Base-by-base conservation (phyloP, 2,888 invertebrate genomes). In the Tipula lateralis region DNA sequence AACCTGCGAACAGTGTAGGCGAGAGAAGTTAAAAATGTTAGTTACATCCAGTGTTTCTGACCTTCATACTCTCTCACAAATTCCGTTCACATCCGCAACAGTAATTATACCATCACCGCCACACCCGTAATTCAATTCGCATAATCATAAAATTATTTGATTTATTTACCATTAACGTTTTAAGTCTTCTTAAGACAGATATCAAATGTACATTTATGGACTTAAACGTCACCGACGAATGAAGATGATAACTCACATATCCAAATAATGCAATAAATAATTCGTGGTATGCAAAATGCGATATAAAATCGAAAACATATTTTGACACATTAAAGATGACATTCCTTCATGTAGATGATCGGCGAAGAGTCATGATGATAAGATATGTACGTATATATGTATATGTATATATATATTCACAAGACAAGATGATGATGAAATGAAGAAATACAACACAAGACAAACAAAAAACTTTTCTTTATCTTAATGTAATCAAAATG, bases 401-500 rank as follows among this genome's bases (percentile, higher is more conserved):
- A 32, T 32, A 32, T 32, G 6, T 2, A 32, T 6, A 4, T 32
- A 6, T 6, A 6, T 36, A 24, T 66, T 24, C 24, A 24, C 19
- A 66, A 66, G 66, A 66, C 66, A 66, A n/a, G n/a, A n/a, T 66
- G 24, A 66, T 9, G 66, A 66, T 66, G 66, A 66, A 66, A 66
- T 66, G 66, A 66, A 66, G 66, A 66, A 66, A 66, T 66, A 66
- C 66, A 66, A 50, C 44, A 50, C 16, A 50, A 50, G n/a, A n/a
- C 6, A 66, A 66, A 50, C 19, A 66, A 24, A 19, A 7, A 9
- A 66, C 66, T 24, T 24, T 66, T 66, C 19, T 66, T 66, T 66
- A 66, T 66, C 19, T 66, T 66, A 66, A 66, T 66, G 66, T 66
- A 66, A 66, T 66, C 66, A 66, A 66, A 66, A 66, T 66, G 66